Evolutionary conservation across 2,113 vertebrate species (phyloP), one percentile per base, ranked within the genome.

Genomic region (Aphelocoma coerulescens): DNA sequence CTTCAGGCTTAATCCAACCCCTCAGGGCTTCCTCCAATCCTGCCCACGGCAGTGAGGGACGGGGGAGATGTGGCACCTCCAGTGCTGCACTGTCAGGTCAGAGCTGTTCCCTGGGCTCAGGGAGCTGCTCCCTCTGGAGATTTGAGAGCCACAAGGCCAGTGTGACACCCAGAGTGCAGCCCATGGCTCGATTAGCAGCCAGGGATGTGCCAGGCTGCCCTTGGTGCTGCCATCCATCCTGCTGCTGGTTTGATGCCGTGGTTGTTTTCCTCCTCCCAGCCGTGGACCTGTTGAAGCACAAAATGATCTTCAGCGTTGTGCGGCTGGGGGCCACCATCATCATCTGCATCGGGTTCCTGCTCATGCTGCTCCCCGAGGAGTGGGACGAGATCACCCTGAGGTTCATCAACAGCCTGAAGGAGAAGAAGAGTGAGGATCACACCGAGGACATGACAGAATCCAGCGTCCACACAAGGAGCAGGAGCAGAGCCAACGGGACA

Each of bases 241-340:
- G 33, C 85, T 48, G 13, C 23, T 4, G 39, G 10, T 35, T 32
- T 94, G 44, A 83, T 5, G 10, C 30, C 16, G 0, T 6, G 28
- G 20, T 6, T 27, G 33, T 35, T 57, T 24, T 61, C 54, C 32
- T 27, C 57, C 26, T 32, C 39, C 9, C 68, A 99, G 99, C 99
- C 14, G 98, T 99, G 55, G 99, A 99, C 61, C 98, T 99, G 87
- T 88, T 99, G 97, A 99, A 99, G 96, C 99, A 99, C 55, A 99
- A 99, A 93, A 99, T 99, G 93, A 99, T 99, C 97, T 99, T 99
- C 98, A 99, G 99, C 1, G 98, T 99, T 3, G 99, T 99, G 91
- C 98, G 99, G 27, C 96, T 99, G 96, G 98, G 99, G 22, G 99
- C 99, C 59, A 99, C 99, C 91, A 98, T 99, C 97, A 98, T 99